Base-by-base conservation (phyloP, 1,140 invertebrate genomes). In the Hypothenemus hampei region DNA sequence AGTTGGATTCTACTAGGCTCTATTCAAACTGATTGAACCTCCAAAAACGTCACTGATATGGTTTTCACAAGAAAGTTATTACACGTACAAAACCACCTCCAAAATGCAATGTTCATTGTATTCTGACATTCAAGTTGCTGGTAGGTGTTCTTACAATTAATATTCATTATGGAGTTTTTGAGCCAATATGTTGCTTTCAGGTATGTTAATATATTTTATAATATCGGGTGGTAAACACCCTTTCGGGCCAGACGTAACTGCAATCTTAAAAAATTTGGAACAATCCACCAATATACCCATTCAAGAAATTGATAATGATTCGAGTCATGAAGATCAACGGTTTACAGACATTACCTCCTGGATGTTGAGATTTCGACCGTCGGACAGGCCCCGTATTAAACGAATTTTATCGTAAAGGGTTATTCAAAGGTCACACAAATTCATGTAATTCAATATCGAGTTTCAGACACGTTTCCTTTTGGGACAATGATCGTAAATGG, bases 181-280 rank as follows among this genome's bases (percentile, higher is more conserved):
- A 37, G 16, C 2, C 11, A 13, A 2, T 8, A 11, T 22, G 23
- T 37, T n/a, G n/a, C 13, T 56, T 48, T 8, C 15, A 62, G 71
- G 71, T 11, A 72, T 73, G 70, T 24, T 73, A 16, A 57, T 68
- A 1, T 70, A 72, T 54, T 72, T 67, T 45, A 60, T 72, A 7
- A 36, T 66, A 19, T 67, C 69, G 15, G 61, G 60, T 8, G 72
- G 70, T 1, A 50, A 61, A 15, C 72, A 73, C 58, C 72, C 72
- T 7, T 73, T 65, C 47, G 72, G 70, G 3, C 31, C 40, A 2
- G 52, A 59, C 1, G 55, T 66, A 19, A 40, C 53, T 5, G 65
- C 67, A 8, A 72, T 73, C n/a, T 53, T 72, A 7, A 61, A 66
- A 10, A 71, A 71, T 47, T 40, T 72, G 8, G 54, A 62, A 37